phyloP scores from a whole-genome alignment of 2,797 vertebrate genomes.

The Diplodus puntazzo region DNA sequence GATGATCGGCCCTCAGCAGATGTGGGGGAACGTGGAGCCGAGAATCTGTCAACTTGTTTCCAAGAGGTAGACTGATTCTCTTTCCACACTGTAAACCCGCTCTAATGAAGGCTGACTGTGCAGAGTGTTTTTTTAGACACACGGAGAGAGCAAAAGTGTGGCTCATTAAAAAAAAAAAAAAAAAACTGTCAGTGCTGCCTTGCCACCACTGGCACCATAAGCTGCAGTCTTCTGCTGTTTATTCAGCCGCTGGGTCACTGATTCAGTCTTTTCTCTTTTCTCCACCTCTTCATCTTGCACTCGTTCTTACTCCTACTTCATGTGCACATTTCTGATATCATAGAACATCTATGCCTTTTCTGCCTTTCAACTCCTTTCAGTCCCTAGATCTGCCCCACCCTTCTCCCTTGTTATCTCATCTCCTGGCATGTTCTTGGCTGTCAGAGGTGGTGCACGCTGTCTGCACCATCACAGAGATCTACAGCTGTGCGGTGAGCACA shows the following conservation, averaged over 20 bases:
- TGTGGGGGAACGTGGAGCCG: slow-evolving; percentile 66
- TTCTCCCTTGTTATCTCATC: background rate
- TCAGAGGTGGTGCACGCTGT: slow-evolving; percentile 23
- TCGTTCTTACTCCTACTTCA: slow-evolving; percentile 16
- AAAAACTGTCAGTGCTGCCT: slow-evolving; percentile 69
- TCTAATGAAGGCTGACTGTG: slow-evolving; percentile 79
- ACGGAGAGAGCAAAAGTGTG: slow-evolving; percentile 70
- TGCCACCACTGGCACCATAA: slow-evolving; percentile 62
- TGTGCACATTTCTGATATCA: slow-evolving; percentile 19
- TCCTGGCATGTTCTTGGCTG: slow-evolving; percentile 14
- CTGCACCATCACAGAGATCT: slow-evolving; percentile 34
- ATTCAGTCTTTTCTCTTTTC: slow-evolving; percentile 49
- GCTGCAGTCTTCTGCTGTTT: slow-evolving; percentile 66
- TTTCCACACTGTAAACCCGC: slow-evolving; percentile 65
- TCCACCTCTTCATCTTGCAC: slow-evolving; percentile 24
- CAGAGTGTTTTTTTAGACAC: slow-evolving; percentile 65
- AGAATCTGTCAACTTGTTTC: slow-evolving; percentile 76
- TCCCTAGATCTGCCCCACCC: slow-evolving; percentile 3
- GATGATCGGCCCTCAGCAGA: slow-evolving; percentile 73
- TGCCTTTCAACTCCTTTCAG: background rate
- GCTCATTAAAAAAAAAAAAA: slow-evolving; percentile 77
- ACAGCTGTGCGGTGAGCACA: slow-evolving; percentile 45
- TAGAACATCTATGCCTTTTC: slow-evolving; percentile 14
- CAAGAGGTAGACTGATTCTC: slow-evolving; percentile 58
- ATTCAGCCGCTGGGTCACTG: slow-evolving; percentile 58